Evolutionary conservation across 2,797 vertebrate genomes (phyloP).

Genomic region (Parambassis ranga): DNA sequence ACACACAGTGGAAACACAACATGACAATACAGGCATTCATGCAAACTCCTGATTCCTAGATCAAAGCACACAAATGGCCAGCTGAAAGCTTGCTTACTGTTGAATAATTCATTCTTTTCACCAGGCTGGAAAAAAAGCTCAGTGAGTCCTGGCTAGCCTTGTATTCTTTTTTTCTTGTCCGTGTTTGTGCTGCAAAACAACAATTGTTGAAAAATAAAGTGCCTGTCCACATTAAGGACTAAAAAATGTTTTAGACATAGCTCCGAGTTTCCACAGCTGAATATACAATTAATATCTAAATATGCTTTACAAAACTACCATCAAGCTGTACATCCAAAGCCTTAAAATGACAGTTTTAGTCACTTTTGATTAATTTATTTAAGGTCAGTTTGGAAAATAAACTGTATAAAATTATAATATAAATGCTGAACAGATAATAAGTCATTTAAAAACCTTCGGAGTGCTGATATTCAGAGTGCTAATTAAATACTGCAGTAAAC

Average conservation of each 20-base stretch:
- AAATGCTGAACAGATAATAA: not conserved
- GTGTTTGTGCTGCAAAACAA: slow-evolving; percentile 84
- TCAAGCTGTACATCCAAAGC: too few relatives aligned
- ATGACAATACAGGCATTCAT: slow-evolving; percentile 99
- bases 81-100: slow-evolving; percentile 97
- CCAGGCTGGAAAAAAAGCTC: slow-evolving; percentile 88
- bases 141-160: slow-evolving; percentile 85
- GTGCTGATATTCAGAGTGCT: too few relatives aligned
- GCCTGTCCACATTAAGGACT: slow-evolving; percentile 66
- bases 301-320: not conserved
- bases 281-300: not conserved
- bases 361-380: not conserved
- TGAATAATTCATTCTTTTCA: slow-evolving; percentile 99
- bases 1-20: slow-evolving; percentile 97
- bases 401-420: not conserved
- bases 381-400: not conserved
- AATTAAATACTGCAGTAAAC: too few relatives aligned
- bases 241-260: slow-evolving; percentile 12
- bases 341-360: too few relatives aligned
- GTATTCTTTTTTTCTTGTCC: slow-evolving; percentile 75
- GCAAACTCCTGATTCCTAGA: slow-evolving; percentile 94
- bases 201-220: slow-evolving; percentile 72
- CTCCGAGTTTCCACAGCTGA: not conserved
- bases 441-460: not conserved
- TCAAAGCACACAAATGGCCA: slow-evolving; percentile 98